Conservation (phyloP, 2,888 invertebrate species). For the Acleris cristana region DNA sequence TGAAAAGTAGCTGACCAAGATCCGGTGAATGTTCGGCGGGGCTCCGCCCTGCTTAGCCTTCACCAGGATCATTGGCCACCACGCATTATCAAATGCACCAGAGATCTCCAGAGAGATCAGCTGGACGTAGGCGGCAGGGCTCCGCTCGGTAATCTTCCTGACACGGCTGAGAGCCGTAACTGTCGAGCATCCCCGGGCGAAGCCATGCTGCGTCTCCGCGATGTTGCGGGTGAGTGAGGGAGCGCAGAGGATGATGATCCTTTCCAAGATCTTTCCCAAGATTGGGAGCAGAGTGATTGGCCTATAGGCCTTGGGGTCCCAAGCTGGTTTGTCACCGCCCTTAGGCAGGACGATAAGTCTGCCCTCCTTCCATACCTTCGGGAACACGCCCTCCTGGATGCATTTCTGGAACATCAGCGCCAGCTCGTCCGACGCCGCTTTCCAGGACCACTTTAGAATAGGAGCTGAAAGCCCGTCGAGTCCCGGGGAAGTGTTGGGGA, state of each 20-base stretch:
- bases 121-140: background rate
- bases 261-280: conserved; percentile 50
- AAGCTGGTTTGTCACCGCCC: conserved; percentile 28
- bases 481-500: conserved; percentile 48
- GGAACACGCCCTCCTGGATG: conserved; percentile 38
- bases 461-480: conserved; percentile 45
- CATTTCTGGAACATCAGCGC: conserved; percentile 35
- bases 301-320: conserved; percentile 25
- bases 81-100: conserved; percentile 51
- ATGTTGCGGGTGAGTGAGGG: conserved; percentile 28
- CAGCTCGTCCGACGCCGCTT: conserved; percentile 37
- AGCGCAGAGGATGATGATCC: conserved; percentile 40
- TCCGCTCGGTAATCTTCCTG: background rate
- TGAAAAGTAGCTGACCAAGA: conserved; percentile 45
- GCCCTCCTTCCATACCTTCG: conserved; percentile 36
- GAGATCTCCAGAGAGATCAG: conserved; percentile 47
- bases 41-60: conserved; percentile 43
- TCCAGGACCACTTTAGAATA: conserved; percentile 43
- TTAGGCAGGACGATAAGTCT: conserved; percentile 32
- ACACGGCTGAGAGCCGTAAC: background rate
- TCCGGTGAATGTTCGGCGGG: conserved; percentile 45
- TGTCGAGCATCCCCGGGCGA: conserved; percentile 45
- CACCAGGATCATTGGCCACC: conserved; percentile 53
- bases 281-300: conserved; percentile 42
- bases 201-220: conserved; percentile 49